Evolutionary conservation across 2,888 invertebrate genomes (phyloP), one percentile per base, ranked within the genome.

Genomic region (Phania funesta): DNA sequence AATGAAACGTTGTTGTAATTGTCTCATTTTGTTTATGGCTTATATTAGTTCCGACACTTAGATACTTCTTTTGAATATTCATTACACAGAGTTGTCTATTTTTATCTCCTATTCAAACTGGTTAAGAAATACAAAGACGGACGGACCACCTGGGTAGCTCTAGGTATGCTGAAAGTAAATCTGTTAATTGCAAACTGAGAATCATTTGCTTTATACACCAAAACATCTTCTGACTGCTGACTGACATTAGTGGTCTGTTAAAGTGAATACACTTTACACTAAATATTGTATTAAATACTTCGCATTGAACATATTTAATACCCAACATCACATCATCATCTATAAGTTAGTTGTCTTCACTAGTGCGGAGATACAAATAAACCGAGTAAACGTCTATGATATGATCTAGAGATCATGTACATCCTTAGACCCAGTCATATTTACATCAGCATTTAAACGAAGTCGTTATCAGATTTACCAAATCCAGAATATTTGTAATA

Each of bases 31-130:
- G 52, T 64, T 64, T 44, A 44, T 35, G 35, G 52, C 54, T 73
- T 44, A 41, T 64, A 64, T 74, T 50, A 52, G n/a, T 54, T 54
- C 44, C 54, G 64, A 46, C 62, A 74, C 44, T 46, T 54, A 54
- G 35, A 54, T 74, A 35, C 18, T 70, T 24, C 29, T 64, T 64
- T 64, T 64, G 13, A 74, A 48, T 64, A 54, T 54, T 54, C 32
- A 54, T 74, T 64, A 29, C 32, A n/a, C n/a, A n/a, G n/a, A 52
- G 9, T 18, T 41, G 52, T 41, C 38, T 11, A 44, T 18, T n/a
- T 26, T 20, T 52, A 41, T 54, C n/a, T 13, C 20, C n/a, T 41
- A 18, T 29, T 16, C 16, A n/a, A n/a, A n/a, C n/a, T n/a, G n/a
- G 6, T 26, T 26, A 26, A 7, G 16, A 38, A 18, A 13, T 18